These are phyloP conservation scores for Corapipo altera DNA, from an alignment of 2,113 vertebrate species.

Conservation along the genomic window DNA sequence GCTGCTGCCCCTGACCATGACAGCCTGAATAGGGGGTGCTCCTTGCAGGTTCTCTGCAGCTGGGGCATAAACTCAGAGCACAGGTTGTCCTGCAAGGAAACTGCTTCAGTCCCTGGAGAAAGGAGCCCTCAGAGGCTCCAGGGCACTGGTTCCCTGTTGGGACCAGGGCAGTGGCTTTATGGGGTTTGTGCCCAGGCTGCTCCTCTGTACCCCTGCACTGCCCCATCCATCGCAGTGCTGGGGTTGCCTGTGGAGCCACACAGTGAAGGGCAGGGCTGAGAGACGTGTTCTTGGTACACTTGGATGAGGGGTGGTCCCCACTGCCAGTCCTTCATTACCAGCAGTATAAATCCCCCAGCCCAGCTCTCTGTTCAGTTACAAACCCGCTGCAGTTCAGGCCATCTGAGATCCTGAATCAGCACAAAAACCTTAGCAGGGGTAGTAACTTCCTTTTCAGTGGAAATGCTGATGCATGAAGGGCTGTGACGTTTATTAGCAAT, in stretches of 20 bases:
- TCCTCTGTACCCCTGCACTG: background rate
- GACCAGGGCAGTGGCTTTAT: background rate
- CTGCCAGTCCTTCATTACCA: background rate
- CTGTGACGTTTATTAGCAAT: background rate
- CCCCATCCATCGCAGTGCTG: background rate
- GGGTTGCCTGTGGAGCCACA: accelerated
- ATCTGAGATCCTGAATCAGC: background rate
- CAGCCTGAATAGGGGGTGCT: background rate
- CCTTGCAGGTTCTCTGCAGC: background rate
- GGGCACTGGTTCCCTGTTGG: background rate
- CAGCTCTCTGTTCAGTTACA: background rate
- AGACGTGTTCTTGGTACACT: background rate
- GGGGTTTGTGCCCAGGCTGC: background rate
- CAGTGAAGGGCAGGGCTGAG: background rate
- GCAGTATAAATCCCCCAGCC: background rate
- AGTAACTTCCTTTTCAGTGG: background rate
- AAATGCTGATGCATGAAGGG: background rate
- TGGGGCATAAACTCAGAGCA: background rate
- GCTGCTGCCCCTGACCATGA: background rate
- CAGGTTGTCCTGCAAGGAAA: background rate
- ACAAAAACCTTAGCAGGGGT: background rate
- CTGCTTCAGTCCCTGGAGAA: background rate
- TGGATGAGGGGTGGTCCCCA: background rate
- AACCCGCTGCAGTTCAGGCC: background rate
- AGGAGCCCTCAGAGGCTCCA: background rate